Conservation (phyloP, 2,888 invertebrate genomes). For the Phania funesta region DNA sequence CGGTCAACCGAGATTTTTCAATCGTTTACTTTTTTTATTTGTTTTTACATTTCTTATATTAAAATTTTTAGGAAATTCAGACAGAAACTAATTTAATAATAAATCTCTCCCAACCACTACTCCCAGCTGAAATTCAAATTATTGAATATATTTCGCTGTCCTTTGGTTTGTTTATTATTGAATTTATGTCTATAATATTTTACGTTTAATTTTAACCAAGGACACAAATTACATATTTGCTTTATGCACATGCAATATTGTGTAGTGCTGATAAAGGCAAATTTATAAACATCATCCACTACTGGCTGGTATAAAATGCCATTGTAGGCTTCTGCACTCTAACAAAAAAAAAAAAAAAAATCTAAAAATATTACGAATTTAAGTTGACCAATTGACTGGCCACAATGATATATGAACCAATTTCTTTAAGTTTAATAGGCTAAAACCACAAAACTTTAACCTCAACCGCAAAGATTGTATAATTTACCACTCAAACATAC, state of each 20-base stretch:
- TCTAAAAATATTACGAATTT: constrained; percentile 46
- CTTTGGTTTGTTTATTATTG: constrained; percentile 41
- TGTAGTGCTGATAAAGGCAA: background rate
- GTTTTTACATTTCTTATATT: too few species aligned
- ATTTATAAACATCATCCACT: background rate
- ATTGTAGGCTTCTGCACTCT: constrained; percentile 12
- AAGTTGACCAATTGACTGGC: constrained; percentile 56
- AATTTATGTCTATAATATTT: constrained; percentile 48
- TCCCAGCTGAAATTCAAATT: constrained; percentile 13
- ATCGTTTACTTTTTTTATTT: too few species aligned
- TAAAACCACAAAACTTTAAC: constrained; percentile 64
- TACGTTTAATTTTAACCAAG: constrained; percentile 19
- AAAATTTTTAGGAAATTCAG: too few species aligned
- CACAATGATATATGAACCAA: constrained; percentile 63
- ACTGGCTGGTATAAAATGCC: constrained; percentile 29
- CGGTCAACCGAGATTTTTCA: too few species aligned
- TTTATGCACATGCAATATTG: background rate
- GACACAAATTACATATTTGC: too few species aligned
- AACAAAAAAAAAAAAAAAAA: background rate
- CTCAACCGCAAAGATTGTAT: constrained; percentile 64
- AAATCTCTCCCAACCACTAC: constrained; percentile 69
- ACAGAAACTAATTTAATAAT: too few species aligned
- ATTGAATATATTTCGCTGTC: background rate
- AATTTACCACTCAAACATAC: background rate
- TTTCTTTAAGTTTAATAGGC: constrained; percentile 66